These are phyloP conservation scores for Lycaena phlaeas DNA, from an alignment of 2,888 invertebrate genomes.

Conservation along the genomic window DNA sequence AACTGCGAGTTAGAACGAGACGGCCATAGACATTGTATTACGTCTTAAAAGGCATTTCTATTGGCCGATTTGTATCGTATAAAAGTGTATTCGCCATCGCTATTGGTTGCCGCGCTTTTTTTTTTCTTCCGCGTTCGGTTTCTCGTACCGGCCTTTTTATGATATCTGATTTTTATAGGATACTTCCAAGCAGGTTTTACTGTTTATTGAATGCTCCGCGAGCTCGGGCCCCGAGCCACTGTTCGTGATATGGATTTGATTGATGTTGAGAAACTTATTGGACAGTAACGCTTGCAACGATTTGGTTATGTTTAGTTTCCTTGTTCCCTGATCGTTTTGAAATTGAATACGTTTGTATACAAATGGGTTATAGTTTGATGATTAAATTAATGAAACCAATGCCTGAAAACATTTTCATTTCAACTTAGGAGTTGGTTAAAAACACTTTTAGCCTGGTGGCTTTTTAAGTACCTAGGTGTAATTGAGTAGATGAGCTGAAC, in stretches of 20 bases:
- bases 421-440: too few relatives aligned
- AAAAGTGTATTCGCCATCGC: constrained; percentile 32
- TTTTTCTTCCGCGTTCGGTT: constrained; percentile 28
- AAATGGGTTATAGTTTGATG: too few relatives aligned
- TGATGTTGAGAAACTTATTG: constrained; percentile 14
- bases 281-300: too few relatives aligned
- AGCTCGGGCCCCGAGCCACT: too few relatives aligned
- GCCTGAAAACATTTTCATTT: too few relatives aligned
- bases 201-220: constrained; percentile 29
- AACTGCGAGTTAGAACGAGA: constrained; percentile 35
- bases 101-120: constrained; percentile 33
- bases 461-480: too few relatives aligned
- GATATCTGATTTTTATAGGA: constrained; percentile 49
- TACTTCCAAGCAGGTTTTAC: constrained; percentile 40
- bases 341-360: too few relatives aligned
- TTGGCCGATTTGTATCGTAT: constrained; percentile 46
- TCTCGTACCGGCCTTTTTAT: constrained; percentile 30
- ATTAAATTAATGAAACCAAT: too few relatives aligned
- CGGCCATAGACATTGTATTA: constrained; percentile 28
- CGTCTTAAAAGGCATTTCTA: constrained; percentile 41
- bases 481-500: too few relatives aligned
- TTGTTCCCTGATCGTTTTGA: too few relatives aligned
- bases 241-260: constrained; percentile 14
- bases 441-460: too few relatives aligned
- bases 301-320: too few relatives aligned